phyloP scores from a whole-genome alignment of 2,113 vertebrate genomes.

The Bettongia penicillata region DNA sequence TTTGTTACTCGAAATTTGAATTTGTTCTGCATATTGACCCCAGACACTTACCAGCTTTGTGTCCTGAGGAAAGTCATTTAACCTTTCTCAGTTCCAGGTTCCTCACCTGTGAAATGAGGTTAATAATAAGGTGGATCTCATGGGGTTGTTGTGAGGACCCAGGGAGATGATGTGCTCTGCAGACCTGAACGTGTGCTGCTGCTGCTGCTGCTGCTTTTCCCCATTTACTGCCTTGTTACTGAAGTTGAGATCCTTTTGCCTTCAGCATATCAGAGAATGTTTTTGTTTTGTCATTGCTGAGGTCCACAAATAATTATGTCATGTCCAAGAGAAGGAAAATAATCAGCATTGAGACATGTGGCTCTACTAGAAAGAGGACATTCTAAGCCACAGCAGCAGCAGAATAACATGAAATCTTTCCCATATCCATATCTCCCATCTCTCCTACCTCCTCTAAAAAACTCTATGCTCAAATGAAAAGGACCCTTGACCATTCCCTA shows the following conservation, averaged over 20 bases:
- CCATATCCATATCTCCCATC: background rate
- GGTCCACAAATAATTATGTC: background rate
- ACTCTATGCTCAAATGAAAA: background rate
- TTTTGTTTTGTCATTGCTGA: background rate
- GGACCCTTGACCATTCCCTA: background rate
- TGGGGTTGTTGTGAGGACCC: background rate
- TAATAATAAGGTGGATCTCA: background rate
- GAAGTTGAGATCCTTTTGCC: background rate
- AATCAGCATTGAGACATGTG: background rate
- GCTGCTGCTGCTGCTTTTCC: background rate
- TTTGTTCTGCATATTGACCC: slow-evolving; percentile 15
- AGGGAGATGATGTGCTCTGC: background rate
- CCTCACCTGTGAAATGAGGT: background rate
- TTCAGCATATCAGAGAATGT: background rate
- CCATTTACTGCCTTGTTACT: background rate
- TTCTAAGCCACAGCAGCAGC: background rate
- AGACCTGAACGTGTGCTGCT: background rate
- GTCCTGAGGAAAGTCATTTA: slow-evolving; percentile 33
- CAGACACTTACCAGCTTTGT: slow-evolving; percentile 17
- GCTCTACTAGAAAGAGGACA: background rate
- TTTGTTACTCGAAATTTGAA: slow-evolving; percentile 52
- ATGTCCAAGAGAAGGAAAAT: background rate
- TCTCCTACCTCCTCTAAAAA: background rate
- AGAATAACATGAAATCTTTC: background rate
- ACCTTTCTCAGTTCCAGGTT: background rate